A percentile compares a stretch with the other conserved stretches of the same genome.
Evolutionary conservation across 2,888 invertebrate species (phyloP).

Genomic region (Loripinus fragilis): DNA sequence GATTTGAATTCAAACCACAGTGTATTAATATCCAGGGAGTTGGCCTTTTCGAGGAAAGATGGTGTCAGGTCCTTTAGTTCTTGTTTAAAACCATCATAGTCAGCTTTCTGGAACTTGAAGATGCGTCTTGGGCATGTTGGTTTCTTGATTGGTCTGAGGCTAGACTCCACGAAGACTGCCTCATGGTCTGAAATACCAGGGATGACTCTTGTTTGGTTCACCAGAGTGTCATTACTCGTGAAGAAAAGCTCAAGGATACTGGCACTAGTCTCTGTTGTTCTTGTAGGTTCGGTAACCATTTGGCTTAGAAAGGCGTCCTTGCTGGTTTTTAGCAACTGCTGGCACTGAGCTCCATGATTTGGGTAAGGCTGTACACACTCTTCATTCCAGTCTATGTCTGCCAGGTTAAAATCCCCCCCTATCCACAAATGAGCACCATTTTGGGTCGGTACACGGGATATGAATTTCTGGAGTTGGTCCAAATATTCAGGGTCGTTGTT

Average conservation of each 20-base stretch:
- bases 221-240: background rate
- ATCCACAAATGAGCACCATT: constrained; percentile 36
- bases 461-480: background rate
- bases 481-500: constrained; percentile 25
- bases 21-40: too few relatives aligned
- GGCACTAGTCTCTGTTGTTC: constrained; percentile 6
- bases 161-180: background rate
- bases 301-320: constrained; percentile 25
- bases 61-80: background rate
- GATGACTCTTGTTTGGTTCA: background rate
- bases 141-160: background rate
- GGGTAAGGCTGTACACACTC: background rate
- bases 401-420: constrained; percentile 42
- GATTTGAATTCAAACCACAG: background rate
- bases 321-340: background rate
- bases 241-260: constrained; percentile 14
- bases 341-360: background rate
- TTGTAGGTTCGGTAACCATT: constrained; percentile 1
- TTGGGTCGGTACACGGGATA: constrained; percentile 17
- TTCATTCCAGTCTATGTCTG: constrained; percentile 22
- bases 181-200: constrained; percentile 14
- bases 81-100: background rate
- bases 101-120: background rate
- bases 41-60: background rate
- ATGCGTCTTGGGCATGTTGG: background rate